A percentile compares a stretch with the other conserved stretches of the same genome.
phyloP scores from a whole-genome alignment of 2,113 vertebrate genomes.

The Rissa tridactyla region DNA sequence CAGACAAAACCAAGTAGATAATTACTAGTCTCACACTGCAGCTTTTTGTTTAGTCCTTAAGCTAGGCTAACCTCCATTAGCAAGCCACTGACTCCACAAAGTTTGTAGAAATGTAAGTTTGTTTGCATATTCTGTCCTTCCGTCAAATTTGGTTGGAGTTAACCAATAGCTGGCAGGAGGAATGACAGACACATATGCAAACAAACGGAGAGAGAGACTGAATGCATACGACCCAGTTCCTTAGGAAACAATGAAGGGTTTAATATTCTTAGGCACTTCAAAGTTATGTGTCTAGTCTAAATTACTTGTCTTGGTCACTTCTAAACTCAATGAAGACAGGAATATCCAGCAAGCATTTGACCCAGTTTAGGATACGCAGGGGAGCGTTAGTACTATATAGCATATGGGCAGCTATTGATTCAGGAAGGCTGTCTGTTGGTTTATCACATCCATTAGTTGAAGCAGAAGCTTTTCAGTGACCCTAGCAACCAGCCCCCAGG shows the following conservation, averaged over 20 bases:
- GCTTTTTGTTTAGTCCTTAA: background rate
- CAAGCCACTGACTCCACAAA: background rate
- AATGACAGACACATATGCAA: background rate
- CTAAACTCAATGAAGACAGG: background rate
- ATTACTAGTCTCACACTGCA: background rate
- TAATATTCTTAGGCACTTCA: background rate
- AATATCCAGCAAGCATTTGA: background rate
- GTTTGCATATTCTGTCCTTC: background rate
- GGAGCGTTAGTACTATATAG: background rate
- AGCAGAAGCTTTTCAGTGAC: background rate
- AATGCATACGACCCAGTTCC: background rate
- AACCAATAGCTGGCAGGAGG: background rate
- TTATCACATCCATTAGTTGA: background rate
- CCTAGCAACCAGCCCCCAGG: background rate
- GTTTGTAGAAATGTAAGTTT: background rate
- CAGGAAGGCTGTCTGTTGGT: background rate
- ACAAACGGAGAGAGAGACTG: background rate
- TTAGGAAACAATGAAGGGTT: background rate
- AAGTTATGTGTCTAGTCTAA: background rate
- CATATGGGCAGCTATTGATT: background rate
- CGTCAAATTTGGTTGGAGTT: background rate
- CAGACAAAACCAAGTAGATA: background rate
- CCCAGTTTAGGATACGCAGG: background rate
- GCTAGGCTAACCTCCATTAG: background rate
- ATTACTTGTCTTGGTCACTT: background rate